phyloP scores from a whole-genome alignment of 2,888 invertebrate species.

The Thereva nobilitata region DNA sequence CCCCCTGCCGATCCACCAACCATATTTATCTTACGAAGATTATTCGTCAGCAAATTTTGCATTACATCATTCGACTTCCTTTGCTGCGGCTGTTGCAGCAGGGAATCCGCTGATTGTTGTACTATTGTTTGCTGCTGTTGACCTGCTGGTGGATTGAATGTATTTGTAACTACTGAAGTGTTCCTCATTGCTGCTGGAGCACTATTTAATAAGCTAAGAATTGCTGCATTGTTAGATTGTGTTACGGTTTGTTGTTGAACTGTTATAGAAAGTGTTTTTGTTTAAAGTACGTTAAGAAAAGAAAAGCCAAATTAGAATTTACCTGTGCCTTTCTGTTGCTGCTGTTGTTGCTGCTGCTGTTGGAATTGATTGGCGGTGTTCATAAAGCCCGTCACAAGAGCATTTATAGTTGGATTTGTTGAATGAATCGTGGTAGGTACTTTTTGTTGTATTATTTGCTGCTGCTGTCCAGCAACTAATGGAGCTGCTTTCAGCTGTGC shows the following conservation, averaged over 20 bases:
- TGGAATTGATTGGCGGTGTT: slow-evolving; percentile 81
- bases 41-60: slow-evolving; percentile 53
- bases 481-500: slow-evolving; percentile 67
- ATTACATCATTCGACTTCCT: slow-evolving; percentile 55
- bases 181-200: slow-evolving; percentile 75
- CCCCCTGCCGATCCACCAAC: slow-evolving; percentile 45
- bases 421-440: slow-evolving; percentile 50
- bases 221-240: slow-evolving; percentile 65
- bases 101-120: slow-evolving; percentile 48
- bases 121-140: slow-evolving; percentile 38
- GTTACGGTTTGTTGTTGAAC: slow-evolving; percentile 36
- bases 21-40: slow-evolving; percentile 53
- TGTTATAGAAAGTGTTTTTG: slow-evolving; percentile 5
- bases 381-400: slow-evolving; percentile 79
- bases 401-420: slow-evolving; percentile 68
- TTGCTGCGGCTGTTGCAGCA: slow-evolving; percentile 44
- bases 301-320: background rate
- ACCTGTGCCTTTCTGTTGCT: slow-evolving; percentile 12
- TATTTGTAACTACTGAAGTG: slow-evolving; percentile 61
- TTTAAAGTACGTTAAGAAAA: background rate
- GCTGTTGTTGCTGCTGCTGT: slow-evolving; percentile 62
- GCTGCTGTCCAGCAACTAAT: slow-evolving; percentile 49
- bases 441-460: slow-evolving; percentile 49
- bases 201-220: slow-evolving; percentile 76
- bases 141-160: slow-evolving; percentile 51